Percentiles rank a stretch among this genome's conserved stretches.
phyloP scores from a whole-genome alignment of 2,888 invertebrate species.

The Pegoplata infirma region DNA sequence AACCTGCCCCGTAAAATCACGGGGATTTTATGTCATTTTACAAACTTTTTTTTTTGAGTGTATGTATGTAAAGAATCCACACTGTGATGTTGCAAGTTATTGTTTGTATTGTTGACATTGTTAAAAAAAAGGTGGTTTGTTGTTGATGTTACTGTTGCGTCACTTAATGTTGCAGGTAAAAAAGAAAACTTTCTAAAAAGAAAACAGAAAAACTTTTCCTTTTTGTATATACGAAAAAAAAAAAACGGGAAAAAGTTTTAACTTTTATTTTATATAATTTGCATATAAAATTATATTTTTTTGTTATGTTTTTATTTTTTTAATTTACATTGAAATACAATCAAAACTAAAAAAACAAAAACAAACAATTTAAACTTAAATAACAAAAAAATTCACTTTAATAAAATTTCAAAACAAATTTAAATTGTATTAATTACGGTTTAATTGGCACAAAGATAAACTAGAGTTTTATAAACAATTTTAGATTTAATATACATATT shows the following conservation, averaged over 20 bases:
- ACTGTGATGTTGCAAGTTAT: background rate
- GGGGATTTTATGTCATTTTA: no score
- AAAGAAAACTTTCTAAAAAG: no score
- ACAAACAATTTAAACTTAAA: no score
- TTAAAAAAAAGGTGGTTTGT: slow-evolving; percentile 7
- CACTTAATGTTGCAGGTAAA: slow-evolving; percentile 4
- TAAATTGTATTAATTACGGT: no score
- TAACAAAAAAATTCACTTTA: background rate
- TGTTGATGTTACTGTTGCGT: background rate
- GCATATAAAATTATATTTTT: slow-evolving; percentile 26
- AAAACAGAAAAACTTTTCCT: slow-evolving; percentile 1
- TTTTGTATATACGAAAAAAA: background rate
- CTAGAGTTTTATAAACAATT: no score
- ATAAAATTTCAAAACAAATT: no score
- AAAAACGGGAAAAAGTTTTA: background rate
- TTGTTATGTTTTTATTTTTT: no score
- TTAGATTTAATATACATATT: no score
- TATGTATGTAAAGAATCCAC: no score
- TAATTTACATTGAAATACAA: background rate
- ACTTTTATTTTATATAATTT: slow-evolving; percentile 16
- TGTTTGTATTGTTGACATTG: slow-evolving; percentile 15
- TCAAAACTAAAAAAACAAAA: slow-evolving; percentile 9
- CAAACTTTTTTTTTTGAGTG: no score
- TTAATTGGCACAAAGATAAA: no score
- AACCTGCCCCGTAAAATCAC: no score